These are phyloP conservation scores for Anguilla rostrata DNA, from an alignment of 2,113 vertebrate genomes.

Conservation along the genomic window DNA sequence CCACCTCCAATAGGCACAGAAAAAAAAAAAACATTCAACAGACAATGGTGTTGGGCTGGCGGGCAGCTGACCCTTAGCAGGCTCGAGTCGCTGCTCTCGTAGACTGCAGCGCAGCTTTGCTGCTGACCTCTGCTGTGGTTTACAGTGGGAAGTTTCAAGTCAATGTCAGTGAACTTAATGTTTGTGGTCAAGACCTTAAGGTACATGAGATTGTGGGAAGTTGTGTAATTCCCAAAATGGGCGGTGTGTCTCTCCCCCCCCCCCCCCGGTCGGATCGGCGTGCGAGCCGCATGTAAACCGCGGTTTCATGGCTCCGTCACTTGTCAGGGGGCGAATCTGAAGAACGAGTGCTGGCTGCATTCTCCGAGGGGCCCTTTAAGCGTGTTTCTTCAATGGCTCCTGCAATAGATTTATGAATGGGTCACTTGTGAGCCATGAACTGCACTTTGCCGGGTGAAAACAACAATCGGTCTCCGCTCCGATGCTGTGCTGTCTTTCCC, in stretches of 20 bases:
- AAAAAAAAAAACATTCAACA: conserved; percentile 56
- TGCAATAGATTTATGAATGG: conserved; percentile 17
- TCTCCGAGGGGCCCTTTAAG: not conserved
- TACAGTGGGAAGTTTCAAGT: conserved; percentile 18
- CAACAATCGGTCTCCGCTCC: conserved; percentile 11
- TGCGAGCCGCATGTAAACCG: not conserved
- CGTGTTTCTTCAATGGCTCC: not conserved
- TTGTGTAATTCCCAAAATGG: conserved; percentile 9
- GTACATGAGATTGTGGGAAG: conserved; percentile 9
- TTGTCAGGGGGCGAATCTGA: conserved; percentile 14
- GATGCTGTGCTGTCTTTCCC: not conserved
- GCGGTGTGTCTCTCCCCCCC: conserved; percentile 7
- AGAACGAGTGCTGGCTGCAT: not conserved
- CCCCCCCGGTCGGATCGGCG: conserved; percentile 12
- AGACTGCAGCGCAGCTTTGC: not conserved
- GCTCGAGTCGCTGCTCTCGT: conserved; percentile 28
- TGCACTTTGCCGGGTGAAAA: conserved; percentile 15
- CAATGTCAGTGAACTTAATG: conserved; percentile 8
- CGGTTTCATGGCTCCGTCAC: not conserved
- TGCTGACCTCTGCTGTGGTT: conserved; percentile 34
- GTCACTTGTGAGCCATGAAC: conserved; percentile 7
- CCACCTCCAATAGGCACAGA: conserved; percentile 15
- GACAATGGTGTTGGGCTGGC: conserved; percentile 46
- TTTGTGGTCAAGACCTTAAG: conserved; percentile 8
- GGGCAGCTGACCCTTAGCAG: conserved; percentile 19